Percentiles rank a stretch among this genome's conserved stretches.
Evolutionary conservation across 2,113 vertebrate species (phyloP).

Genomic region (Prinia subflava): DNA sequence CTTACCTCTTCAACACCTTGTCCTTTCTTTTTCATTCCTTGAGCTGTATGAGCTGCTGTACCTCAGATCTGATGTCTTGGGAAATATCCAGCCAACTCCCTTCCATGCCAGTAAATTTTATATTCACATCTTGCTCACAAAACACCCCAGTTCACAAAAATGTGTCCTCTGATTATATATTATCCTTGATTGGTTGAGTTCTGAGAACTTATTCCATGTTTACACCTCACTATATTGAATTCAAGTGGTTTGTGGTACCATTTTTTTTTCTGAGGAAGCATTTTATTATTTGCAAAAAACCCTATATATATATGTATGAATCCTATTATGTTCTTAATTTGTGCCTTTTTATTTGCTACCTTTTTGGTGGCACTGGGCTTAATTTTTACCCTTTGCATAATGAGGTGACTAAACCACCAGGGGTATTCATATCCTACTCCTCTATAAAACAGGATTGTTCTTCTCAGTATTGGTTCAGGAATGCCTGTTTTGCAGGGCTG

Average conservation of each 20-base stretch:
- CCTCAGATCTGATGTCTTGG: neutral
- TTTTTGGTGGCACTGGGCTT: neutral
- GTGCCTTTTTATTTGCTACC: neutral
- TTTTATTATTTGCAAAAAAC: neutral
- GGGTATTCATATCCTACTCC: neutral
- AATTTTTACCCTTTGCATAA: neutral
- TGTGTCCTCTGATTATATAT: neutral
- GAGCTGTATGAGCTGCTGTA: neutral
- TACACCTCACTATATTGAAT: neutral
- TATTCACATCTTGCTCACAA: neutral
- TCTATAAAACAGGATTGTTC: neutral
- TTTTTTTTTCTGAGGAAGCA: neutral
- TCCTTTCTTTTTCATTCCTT: neutral
- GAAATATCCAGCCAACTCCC: neutral
- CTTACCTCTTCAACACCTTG: neutral
- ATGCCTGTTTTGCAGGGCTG: neutral
- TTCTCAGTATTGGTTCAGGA: neutral
- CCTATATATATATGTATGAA: accelerated
- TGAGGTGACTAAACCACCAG: neutral
- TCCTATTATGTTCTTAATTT: neutral
- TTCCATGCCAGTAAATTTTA: neutral
- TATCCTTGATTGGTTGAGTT: neutral
- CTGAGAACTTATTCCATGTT: neutral
- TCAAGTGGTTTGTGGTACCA: neutral
- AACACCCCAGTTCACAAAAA: neutral